A percentile compares a stretch with the other conserved stretches of the same genome.
Evolutionary conservation across 2,113 vertebrate genomes (phyloP).

Genomic region (Tachycineta bicolor): DNA sequence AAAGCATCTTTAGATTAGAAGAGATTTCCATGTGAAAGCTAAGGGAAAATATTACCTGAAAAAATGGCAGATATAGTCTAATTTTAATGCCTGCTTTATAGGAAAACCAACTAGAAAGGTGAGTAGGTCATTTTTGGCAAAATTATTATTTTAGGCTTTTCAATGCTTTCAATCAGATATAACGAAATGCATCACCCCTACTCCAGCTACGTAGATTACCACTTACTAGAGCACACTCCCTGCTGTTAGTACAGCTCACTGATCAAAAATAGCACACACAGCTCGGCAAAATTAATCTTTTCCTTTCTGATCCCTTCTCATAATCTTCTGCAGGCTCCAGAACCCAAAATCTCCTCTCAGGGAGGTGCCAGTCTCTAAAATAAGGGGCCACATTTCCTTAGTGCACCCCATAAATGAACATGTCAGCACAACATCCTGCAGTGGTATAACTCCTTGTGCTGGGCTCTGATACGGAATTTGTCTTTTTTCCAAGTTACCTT

Average conservation of each 20-base stretch:
- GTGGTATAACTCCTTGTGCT: background rate
- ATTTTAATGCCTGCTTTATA: background rate
- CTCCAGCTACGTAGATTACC: background rate
- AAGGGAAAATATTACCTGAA: background rate
- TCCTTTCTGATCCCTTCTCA: background rate
- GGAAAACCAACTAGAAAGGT: background rate
- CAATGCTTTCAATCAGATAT: background rate
- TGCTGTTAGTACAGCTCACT: background rate
- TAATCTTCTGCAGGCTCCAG: background rate
- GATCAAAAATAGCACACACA: background rate
- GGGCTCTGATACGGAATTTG: background rate
- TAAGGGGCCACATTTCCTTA: background rate
- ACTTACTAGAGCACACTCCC: background rate
- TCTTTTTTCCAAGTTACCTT: background rate
- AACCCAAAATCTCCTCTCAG: background rate
- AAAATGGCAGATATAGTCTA: background rate
- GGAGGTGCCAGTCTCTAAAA: background rate
- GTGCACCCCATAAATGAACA: background rate
- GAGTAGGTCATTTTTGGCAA: background rate
- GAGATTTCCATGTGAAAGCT: background rate
- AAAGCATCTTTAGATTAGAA: background rate
- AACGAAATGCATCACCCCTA: background rate
- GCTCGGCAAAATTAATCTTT: background rate
- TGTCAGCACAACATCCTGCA: background rate
- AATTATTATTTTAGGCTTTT: background rate